Conservation (phyloP, 2,888 invertebrate species). For the Euproctis similis region DNA sequence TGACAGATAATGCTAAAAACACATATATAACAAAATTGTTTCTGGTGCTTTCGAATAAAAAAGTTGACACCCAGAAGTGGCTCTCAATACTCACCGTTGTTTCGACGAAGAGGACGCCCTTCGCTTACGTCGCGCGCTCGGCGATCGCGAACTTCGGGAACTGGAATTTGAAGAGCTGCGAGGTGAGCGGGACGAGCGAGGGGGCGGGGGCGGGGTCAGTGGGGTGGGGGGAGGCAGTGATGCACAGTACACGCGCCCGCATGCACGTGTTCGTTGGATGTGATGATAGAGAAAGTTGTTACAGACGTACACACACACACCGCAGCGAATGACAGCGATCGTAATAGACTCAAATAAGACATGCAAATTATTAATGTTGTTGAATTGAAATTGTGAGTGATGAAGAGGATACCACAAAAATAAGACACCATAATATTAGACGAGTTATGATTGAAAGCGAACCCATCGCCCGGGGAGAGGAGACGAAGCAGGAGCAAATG, state of each 20-base stretch:
- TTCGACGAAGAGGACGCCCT: slow-evolving; percentile 63
- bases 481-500: slow-evolving; percentile 42
- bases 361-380: slow-evolving; percentile 49
- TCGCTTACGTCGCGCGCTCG: slow-evolving; percentile 57
- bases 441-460: slow-evolving; percentile 59
- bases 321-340: slow-evolving; percentile 39
- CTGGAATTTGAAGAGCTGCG: slow-evolving; percentile 76
- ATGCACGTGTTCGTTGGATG: slow-evolving; percentile 11
- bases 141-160: slow-evolving; percentile 66
- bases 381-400: slow-evolving; percentile 36
- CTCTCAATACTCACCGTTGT: slow-evolving; percentile 57
- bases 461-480: slow-evolving; percentile 47
- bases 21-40: no score
- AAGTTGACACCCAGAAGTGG: no score
- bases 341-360: slow-evolving; percentile 15
- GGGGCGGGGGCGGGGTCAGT: slow-evolving; percentile 19
- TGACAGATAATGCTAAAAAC: no score
- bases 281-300: slow-evolving; percentile 2
- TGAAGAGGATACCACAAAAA: slow-evolving; percentile 50
- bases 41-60: no score
- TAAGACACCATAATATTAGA: slow-evolving; percentile 53
- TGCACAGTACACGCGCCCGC: slow-evolving; percentile 18
- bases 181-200: slow-evolving; percentile 51
- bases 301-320: slow-evolving; percentile 22
- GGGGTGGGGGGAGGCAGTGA: slow-evolving; percentile 28